phyloP scores from a whole-genome alignment of 2,888 invertebrate genomes.

The Phytoseiulus persimilis region DNA sequence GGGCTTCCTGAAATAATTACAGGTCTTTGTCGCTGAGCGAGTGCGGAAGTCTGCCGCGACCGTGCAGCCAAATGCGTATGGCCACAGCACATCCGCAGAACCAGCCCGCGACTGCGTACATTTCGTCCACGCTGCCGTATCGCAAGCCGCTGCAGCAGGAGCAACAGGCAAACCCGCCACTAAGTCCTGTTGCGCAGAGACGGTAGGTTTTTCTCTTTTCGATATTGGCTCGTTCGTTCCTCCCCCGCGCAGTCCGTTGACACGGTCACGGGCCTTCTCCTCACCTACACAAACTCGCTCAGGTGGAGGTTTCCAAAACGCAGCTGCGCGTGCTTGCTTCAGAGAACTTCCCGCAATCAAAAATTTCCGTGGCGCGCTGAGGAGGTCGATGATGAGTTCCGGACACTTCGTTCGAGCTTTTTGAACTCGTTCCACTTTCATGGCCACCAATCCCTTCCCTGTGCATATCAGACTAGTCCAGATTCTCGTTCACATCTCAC shows the following conservation, averaged over 20 bases:
- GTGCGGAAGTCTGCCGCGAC: conserved; percentile 37
- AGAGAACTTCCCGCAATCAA: too few species aligned
- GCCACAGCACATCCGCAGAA: conserved; percentile 28
- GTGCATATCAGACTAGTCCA: not conserved
- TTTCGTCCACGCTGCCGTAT: conserved; percentile 35
- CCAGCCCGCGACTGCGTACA: conserved; percentile 34
- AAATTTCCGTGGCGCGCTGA: too few species aligned
- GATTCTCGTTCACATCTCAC: not conserved
- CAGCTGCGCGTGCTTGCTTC: too few species aligned
- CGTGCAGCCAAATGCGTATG: conserved; percentile 36
- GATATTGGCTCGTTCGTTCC: not conserved
- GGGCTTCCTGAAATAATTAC: conserved; percentile 6
- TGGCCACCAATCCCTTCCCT: not conserved
- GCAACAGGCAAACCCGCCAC: conserved; percentile 18
- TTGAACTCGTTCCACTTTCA: too few species aligned
- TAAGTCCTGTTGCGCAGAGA: conserved; percentile 30
- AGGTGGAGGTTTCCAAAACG: too few species aligned
- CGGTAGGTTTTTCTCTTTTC: not conserved
- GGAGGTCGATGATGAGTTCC: too few species aligned
- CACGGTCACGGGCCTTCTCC: not conserved
- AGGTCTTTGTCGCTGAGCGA: conserved; percentile 36
- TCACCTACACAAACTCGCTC: too few species aligned
- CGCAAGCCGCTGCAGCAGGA: conserved; percentile 18
- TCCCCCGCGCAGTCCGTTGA: not conserved
- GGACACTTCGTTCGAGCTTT: too few species aligned